Evolutionary conservation across 2,113 vertebrate genomes (phyloP).

Genomic region (Chloroceryle aenea): DNA sequence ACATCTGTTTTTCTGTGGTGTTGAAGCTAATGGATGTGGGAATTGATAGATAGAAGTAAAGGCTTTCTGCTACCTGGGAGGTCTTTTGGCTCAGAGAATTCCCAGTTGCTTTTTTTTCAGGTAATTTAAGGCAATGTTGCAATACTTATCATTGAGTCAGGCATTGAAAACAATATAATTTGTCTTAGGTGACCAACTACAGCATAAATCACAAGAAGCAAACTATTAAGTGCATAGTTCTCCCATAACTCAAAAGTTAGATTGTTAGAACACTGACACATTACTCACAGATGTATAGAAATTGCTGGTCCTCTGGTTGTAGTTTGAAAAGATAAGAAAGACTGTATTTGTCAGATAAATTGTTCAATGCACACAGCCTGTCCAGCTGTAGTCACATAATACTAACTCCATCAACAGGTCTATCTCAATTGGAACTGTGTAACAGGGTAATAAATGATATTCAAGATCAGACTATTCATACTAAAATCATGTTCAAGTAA

Average conservation of each 20-base stretch:
- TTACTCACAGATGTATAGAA: not conserved
- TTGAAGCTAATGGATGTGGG: not conserved
- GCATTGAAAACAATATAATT: not conserved
- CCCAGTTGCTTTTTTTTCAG: not conserved
- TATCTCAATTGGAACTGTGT: slow-evolving; percentile 14
- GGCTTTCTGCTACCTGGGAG: not conserved
- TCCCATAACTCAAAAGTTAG: not conserved
- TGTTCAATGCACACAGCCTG: not conserved
- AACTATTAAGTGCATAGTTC: not conserved
- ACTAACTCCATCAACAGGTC: not conserved
- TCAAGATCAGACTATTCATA: slow-evolving; percentile 3
- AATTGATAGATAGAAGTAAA: not conserved
- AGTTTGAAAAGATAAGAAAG: not conserved
- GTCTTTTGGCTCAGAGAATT: not conserved
- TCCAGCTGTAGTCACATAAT: not conserved
- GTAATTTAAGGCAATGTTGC: not conserved
- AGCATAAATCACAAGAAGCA: not conserved
- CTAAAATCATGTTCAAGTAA: slow-evolving; percentile 23
- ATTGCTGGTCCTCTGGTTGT: not conserved
- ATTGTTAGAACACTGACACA: not conserved
- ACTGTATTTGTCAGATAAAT: not conserved
- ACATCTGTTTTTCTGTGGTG: not conserved
- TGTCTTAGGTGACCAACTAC: not conserved
- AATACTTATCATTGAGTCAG: not conserved
- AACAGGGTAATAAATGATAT: slow-evolving; percentile 38